Evolutionary conservation across 2,113 vertebrate genomes (phyloP).

Genomic region (Halcyon malimbica): DNA sequence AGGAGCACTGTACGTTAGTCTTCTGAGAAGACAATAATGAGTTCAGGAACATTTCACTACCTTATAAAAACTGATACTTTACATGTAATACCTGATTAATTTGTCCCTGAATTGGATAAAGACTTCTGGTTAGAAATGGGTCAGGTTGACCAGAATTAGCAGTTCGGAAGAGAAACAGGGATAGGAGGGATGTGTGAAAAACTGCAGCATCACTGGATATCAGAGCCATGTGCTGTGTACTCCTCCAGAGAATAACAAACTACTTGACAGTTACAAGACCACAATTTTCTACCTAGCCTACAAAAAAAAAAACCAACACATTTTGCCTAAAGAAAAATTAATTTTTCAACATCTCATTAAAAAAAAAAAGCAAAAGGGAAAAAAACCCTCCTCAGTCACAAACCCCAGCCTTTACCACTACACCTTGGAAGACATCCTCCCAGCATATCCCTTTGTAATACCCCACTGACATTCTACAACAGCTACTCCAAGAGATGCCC

Average conservation of each 20-base stretch:
- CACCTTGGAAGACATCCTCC: neutral
- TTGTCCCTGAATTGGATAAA: neutral
- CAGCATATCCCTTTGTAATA: neutral
- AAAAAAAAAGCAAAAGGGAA: neutral
- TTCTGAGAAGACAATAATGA: neutral
- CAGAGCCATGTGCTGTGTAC: neutral
- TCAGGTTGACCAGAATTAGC: constrained; percentile 1
- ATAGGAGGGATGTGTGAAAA: neutral
- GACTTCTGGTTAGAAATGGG: neutral
- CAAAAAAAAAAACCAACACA: neutral
- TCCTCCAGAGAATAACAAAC: neutral
- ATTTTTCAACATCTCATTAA: neutral
- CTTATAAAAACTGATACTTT: neutral
- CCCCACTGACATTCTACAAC: neutral
- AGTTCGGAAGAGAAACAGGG: neutral
- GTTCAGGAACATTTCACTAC: neutral
- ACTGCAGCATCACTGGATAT: neutral
- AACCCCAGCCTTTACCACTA: neutral
- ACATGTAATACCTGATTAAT: neutral
- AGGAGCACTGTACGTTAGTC: neutral
- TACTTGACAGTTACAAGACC: neutral
- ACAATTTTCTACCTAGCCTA: neutral
- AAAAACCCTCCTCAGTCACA: neutral
- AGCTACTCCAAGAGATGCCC: neutral
- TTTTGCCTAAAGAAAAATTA: neutral